Base-by-base conservation (phyloP, 2,797 vertebrate genomes). In the Rhincodon typus region DNA sequence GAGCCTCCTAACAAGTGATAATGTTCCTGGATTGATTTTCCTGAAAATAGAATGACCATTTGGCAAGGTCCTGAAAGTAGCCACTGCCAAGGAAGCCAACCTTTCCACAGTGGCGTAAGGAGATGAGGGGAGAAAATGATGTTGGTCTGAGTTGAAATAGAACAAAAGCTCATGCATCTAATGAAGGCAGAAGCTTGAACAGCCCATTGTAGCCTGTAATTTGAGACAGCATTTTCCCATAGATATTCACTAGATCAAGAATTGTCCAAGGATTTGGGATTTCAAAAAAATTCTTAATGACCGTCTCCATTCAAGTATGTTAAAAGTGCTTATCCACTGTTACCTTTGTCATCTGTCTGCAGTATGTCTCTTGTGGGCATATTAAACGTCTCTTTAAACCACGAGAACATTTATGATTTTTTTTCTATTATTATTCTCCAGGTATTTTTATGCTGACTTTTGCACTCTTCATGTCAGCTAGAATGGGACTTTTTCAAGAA, bases 401-500 rank as follows among this genome's bases (percentile, higher is more conserved):
- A 3, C 8, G 67, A 42, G 67, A 93, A 42, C 38, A 93, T 93
- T 93, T 25, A 38, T 93, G 34, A 69, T 25, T 12, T 38, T n/a
- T 25, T 38, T 42, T 12, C 21, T 93, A 67, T 93, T 67, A 6
- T 74, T 19, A 42, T 84, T 96, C 96, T 96, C 3, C 95, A 99
- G 99, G 99, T 53, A 99, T 99, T 0, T 97, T 96, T 7, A 99
- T 99, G 13, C 97, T 99, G 97, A 99, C 98, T 0, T 99, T 99
- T 53, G 99, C 99, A 38, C 98, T 99, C 96, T 97, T 99, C 96
- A 98, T 99, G 98, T 99, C 99, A 17, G 99, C 99, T 0, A 98
- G 99, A 96, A 99, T 99, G 99, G 99, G 99, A 0, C 99, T 99
- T 96, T 99, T 99, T 97, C 99, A 99, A 96, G 99, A 99, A 97